These are phyloP conservation scores for Neopipo cinnamomea DNA, from an alignment of 2,113 vertebrate genomes.

Conservation along the genomic window DNA sequence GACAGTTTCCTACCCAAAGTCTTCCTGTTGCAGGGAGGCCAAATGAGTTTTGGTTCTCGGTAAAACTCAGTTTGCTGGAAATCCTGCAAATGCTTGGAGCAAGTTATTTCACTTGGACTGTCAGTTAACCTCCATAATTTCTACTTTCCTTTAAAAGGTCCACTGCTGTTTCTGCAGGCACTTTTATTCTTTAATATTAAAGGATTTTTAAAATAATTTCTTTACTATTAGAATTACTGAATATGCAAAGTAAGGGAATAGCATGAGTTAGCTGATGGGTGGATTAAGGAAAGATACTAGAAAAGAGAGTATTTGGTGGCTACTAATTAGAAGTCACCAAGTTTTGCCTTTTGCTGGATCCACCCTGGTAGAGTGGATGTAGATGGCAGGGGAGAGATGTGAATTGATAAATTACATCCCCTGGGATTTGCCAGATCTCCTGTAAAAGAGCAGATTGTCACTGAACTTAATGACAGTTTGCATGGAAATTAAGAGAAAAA, in stretches of 20 bases:
- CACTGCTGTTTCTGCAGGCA: not conserved
- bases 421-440: not conserved
- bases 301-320: not conserved
- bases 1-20: not conserved
- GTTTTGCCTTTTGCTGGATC: not conserved
- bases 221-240: not conserved
- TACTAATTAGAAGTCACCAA: not conserved
- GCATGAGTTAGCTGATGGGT: not conserved
- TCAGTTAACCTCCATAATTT: not conserved
- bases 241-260: not conserved
- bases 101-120: not conserved
- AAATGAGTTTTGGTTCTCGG: not conserved
- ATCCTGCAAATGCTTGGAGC: not conserved
- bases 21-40: not conserved
- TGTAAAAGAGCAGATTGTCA: not conserved
- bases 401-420: not conserved
- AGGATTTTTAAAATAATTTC: not conserved
- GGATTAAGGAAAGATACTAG: not conserved
- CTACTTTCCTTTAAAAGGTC: not conserved
- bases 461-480: not conserved
- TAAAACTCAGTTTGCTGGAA: not conserved
- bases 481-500: not conserved
- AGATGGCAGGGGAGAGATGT: not conserved
- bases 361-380: not conserved
- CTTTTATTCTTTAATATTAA: not conserved